These are phyloP conservation scores for Leptatherina wallacei DNA, from an alignment of 2,797 vertebrate species.

Conservation along the genomic window DNA sequence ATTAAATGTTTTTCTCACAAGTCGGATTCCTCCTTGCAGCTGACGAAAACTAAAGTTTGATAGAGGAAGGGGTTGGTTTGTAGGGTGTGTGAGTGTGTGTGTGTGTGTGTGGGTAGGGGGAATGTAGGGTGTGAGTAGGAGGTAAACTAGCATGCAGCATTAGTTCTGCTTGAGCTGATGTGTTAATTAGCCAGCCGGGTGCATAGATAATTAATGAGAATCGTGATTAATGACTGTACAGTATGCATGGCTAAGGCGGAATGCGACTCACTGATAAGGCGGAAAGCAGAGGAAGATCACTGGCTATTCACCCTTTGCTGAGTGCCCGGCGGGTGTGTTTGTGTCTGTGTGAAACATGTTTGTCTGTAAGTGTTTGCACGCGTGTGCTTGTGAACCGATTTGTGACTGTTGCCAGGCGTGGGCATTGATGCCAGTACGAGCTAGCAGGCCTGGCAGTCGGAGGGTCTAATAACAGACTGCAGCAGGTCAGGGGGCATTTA, in stretches of 20 bases:
- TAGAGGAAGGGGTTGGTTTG: slow-evolving; percentile 18
- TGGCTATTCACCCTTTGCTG: slow-evolving; percentile 65
- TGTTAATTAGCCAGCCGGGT: slow-evolving; percentile 83
- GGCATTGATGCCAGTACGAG: slow-evolving; percentile 62
- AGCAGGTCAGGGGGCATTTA: slow-evolving; percentile 77
- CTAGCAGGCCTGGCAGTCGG: slow-evolving; percentile 64
- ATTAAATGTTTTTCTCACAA: slow-evolving; percentile 21
- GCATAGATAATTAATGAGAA: slow-evolving; percentile 84
- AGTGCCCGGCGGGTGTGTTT: slow-evolving; percentile 34
- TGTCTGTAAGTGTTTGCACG: slow-evolving; percentile 39
- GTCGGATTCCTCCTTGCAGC: slow-evolving; percentile 14
- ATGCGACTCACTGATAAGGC: slow-evolving; percentile 66
- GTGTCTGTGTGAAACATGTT: slow-evolving; percentile 22
- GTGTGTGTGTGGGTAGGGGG: slow-evolving; percentile 23
- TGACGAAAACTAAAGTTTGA: slow-evolving; percentile 41
- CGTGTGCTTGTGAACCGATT: slow-evolving; percentile 45
- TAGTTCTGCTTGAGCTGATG: slow-evolving; percentile 84
- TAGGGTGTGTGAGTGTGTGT: slow-evolving; percentile 6
- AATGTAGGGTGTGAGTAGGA: slow-evolving; percentile 64
- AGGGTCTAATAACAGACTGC: slow-evolving; percentile 76
- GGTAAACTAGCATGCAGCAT: slow-evolving; percentile 76
- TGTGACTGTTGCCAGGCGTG: slow-evolving; percentile 58
- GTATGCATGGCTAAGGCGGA: slow-evolving; percentile 71
- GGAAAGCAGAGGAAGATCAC: slow-evolving; percentile 62
- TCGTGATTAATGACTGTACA: slow-evolving; percentile 83